A percentile compares a stretch with the other conserved stretches of the same genome.
Evolutionary conservation across 2,113 vertebrate species (phyloP).

Genomic region (Hippopotamus amphibius): DNA sequence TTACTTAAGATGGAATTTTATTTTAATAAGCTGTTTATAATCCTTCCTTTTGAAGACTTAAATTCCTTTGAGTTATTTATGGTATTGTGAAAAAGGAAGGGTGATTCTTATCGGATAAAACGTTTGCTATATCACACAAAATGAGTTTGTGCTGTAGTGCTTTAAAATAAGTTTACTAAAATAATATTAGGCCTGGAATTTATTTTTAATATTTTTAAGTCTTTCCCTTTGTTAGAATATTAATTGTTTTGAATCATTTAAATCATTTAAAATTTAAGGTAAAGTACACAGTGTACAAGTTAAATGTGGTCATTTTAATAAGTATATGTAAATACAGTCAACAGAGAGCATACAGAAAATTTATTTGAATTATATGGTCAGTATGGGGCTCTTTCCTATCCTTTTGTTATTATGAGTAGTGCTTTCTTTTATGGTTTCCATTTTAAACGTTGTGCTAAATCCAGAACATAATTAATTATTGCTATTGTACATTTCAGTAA

Average conservation of each 20-base stretch:
- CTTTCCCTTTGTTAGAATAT: slow-evolving; percentile 14
- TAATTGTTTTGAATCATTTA: not conserved
- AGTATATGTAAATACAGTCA: slow-evolving; percentile 38
- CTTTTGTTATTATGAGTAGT: not conserved
- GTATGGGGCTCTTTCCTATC: not conserved
- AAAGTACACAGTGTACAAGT: not conserved
- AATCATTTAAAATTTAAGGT: slow-evolving; percentile 45
- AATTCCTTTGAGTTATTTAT: slow-evolving; percentile 43
- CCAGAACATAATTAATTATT: slow-evolving; percentile 28
- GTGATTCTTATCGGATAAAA: not conserved
- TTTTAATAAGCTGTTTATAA: slow-evolving; percentile 55
- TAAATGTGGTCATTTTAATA: slow-evolving; percentile 56
- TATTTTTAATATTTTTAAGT: slow-evolving; percentile 35
- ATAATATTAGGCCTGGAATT: not conserved
- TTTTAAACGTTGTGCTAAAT: slow-evolving; percentile 62
- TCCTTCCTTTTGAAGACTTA: slow-evolving; percentile 55
- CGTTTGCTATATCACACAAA: not conserved
- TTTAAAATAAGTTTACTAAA: slow-evolving; percentile 47
- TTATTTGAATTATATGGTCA: not conserved
- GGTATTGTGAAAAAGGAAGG: slow-evolving; percentile 17
- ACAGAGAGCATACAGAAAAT: slow-evolving; percentile 7
- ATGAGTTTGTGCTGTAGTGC: not conserved
- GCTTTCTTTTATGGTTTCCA: slow-evolving; percentile 32
- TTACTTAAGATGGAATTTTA: slow-evolving; percentile 38
- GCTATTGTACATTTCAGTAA: slow-evolving; percentile 1